These are phyloP conservation scores for Sitobion miscanthi DNA, from an alignment of 1,140 invertebrate species.

Conservation along the genomic window DNA sequence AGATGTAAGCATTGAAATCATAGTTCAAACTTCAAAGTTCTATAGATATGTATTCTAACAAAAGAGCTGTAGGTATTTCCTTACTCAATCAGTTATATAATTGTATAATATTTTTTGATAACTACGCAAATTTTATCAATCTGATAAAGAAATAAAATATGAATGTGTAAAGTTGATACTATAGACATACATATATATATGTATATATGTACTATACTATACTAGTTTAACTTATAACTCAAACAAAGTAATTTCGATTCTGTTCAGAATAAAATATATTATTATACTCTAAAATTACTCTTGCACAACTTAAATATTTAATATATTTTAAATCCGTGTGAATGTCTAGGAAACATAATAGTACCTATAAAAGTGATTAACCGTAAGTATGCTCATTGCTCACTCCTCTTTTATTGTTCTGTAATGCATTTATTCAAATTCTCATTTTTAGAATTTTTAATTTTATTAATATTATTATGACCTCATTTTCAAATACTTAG, in stretches of 20 bases:
- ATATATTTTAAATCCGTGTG: background rate
- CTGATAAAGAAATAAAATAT: background rate
- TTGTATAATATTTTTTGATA: background rate
- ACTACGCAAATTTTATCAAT: background rate
- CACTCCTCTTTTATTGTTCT: background rate
- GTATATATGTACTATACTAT: too few species aligned
- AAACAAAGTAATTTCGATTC: background rate
- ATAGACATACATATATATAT: too few species aligned
- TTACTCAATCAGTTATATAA: background rate
- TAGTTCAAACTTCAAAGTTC: conserved; percentile 2
- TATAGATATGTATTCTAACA: background rate
- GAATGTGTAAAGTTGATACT: background rate
- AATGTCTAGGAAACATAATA: background rate
- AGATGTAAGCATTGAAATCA: background rate
- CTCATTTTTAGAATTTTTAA: background rate
- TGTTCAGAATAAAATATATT: background rate
- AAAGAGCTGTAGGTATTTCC: background rate
- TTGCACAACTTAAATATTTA: background rate
- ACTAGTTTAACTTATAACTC: background rate
- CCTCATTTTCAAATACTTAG: background rate
- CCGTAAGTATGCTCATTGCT: background rate
- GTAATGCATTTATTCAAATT: background rate
- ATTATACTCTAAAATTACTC: too few species aligned
- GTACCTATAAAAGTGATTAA: background rate
- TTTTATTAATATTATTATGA: background rate